Percentiles rank a stretch among this genome's conserved stretches.
These are phyloP conservation scores for Eonycteris spelaea DNA, from an alignment of 2,113 vertebrate species.

Conservation along the genomic window DNA sequence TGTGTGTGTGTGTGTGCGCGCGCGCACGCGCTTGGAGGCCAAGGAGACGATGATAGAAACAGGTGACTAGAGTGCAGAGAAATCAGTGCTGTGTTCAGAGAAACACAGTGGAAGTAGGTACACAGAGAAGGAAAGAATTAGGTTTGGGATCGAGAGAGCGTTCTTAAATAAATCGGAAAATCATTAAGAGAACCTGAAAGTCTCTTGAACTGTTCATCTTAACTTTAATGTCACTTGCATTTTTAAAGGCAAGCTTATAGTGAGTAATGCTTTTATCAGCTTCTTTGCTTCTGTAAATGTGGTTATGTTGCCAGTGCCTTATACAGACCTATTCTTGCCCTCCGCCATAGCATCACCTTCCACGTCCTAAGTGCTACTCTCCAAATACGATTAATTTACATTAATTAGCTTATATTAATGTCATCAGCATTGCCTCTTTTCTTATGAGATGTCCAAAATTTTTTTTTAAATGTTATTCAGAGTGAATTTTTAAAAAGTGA, in stretches of 20 bases:
- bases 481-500: neutral
- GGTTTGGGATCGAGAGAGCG: neutral
- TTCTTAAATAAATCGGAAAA: constrained; percentile 24
- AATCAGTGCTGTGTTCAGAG: neutral
- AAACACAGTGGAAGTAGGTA: too few species aligned
- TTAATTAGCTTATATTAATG: constrained; percentile 36
- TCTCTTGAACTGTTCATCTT: neutral
- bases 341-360: neutral
- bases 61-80: neutral
- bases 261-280: neutral
- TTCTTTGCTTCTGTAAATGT: neutral
- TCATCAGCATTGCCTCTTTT: neutral
- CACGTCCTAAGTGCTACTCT: neutral
- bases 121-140: neutral
- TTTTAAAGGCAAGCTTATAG: neutral
- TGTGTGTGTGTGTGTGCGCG: neutral
- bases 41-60: neutral
- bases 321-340: neutral
- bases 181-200: neutral
- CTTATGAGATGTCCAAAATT: neutral
- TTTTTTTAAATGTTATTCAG: neutral
- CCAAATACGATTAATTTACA: neutral
- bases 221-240: neutral
- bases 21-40: neutral
- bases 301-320: neutral